Conservation (phyloP, 2,888 invertebrate species). For the Unio delphinus region DNA sequence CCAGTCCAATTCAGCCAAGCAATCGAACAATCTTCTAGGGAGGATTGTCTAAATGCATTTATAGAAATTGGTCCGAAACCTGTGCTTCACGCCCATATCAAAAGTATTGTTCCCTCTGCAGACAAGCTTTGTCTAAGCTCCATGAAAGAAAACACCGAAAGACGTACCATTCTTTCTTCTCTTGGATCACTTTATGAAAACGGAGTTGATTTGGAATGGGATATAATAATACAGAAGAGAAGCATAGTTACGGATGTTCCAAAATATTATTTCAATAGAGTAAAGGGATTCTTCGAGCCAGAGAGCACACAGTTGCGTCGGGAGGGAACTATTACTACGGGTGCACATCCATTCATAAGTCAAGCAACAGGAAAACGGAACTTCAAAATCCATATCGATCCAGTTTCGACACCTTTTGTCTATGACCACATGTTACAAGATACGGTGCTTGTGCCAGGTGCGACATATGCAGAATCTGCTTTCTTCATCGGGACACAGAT, state of each 20-base stretch:
- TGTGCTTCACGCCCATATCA: constrained; percentile 38
- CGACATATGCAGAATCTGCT: constrained; percentile 35
- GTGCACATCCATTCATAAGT: constrained; percentile 8
- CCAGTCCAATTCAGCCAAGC: constrained; percentile 49
- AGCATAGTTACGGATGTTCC: constrained; percentile 27
- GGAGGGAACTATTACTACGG: constrained; percentile 13
- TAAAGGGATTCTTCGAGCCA: constrained; percentile 22
- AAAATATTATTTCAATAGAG: constrained; percentile 39
- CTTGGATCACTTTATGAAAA: constrained; percentile 24
- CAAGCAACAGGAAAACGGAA: not conserved
- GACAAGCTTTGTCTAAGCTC: constrained; percentile 19
- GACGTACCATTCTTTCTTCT: constrained; percentile 15
- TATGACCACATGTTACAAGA: constrained; percentile 35
- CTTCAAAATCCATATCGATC: constrained; percentile 20
- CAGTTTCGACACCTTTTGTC: constrained; percentile 30
- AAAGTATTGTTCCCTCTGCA: constrained; percentile 25
- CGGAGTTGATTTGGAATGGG: constrained; percentile 27
- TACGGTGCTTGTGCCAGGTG: constrained; percentile 35
- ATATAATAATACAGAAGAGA: constrained; percentile 14
- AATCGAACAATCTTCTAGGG: constrained; percentile 18
- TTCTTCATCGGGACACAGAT: constrained; percentile 22
- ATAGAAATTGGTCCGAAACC: constrained; percentile 59
- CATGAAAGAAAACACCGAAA: constrained; percentile 27
- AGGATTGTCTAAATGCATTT: constrained; percentile 32
- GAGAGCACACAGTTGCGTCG: constrained; percentile 12